These are phyloP conservation scores for Clunio marinus DNA, from an alignment of 2,888 invertebrate genomes.

Conservation along the genomic window DNA sequence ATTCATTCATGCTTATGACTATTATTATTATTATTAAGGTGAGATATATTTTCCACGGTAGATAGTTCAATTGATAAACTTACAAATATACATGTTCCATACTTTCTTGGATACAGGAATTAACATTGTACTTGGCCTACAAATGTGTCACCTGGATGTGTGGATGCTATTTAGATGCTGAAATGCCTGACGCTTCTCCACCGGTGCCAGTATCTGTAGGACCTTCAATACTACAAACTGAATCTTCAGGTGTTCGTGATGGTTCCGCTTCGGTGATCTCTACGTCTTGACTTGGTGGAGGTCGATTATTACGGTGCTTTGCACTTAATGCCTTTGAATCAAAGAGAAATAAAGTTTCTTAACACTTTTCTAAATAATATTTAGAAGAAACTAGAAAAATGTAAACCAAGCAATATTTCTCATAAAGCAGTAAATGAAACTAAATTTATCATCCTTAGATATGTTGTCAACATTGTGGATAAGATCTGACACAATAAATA, in stretches of 20 bases:
- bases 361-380: too few species aligned
- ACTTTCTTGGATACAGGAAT: neutral
- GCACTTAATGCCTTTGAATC: conserved; percentile 84
- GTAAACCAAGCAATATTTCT: too few species aligned
- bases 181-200: conserved; percentile 51
- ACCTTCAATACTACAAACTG: conserved; percentile 83
- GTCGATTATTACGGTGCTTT: conserved; percentile 55
- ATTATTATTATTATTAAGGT: neutral
- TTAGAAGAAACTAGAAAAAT: too few species aligned
- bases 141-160: conserved; percentile 19
- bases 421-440: too few species aligned
- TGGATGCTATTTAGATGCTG: conserved; percentile 45
- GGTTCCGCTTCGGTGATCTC: conserved; percentile 73
- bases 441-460: too few species aligned
- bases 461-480: too few species aligned
- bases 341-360: too few species aligned
- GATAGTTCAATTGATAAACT: neutral
- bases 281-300: conserved; percentile 57
- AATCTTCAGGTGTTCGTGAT: conserved; percentile 85
- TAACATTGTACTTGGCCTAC: neutral
- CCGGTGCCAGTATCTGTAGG: conserved; percentile 56
- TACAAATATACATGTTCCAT: conserved; percentile 12
- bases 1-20: neutral
- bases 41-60: neutral
- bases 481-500: too few species aligned